Conservation (phyloP, 1,140 invertebrate species). For the Drosophila fuyamai region DNA sequence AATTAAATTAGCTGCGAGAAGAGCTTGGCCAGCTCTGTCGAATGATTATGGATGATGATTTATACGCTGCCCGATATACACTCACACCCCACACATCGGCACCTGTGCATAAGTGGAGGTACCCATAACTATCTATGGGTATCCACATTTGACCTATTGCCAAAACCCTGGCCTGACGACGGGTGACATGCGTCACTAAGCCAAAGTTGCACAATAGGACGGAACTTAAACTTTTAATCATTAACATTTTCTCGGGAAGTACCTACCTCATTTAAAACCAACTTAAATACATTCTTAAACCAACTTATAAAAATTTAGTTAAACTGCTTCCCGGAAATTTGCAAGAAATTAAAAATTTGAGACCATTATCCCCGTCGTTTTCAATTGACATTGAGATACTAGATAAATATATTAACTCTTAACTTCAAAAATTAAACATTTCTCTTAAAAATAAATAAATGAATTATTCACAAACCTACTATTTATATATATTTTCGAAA, state of each 20-base stretch:
- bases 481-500: too few species aligned
- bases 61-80: conserved; percentile 46
- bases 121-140: neutral
- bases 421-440: too few species aligned
- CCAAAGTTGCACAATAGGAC: conserved; percentile 28
- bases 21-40: conserved; percentile 45
- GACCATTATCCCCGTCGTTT: too few species aligned
- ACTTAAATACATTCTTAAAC: too few species aligned
- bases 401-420: too few species aligned
- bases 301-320: too few species aligned
- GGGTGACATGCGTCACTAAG: conserved; percentile 35
- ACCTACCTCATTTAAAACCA: neutral
- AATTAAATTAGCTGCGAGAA: conserved; percentile 66
- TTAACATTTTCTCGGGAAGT: neutral
- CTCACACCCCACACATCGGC: conserved; percentile 22
- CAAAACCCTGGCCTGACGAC: conserved; percentile 14
- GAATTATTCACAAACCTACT: too few species aligned
- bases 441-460: too few species aligned
- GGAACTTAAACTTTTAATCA: neutral
- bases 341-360: too few species aligned
- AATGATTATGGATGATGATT: conserved; percentile 57
- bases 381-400: too few species aligned
- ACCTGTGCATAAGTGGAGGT: conserved; percentile 11
- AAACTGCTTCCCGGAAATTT: too few species aligned
- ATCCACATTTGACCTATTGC: conserved; percentile 51